Base-by-base conservation (phyloP, 2,113 vertebrate genomes). In the Calypte anna region DNA sequence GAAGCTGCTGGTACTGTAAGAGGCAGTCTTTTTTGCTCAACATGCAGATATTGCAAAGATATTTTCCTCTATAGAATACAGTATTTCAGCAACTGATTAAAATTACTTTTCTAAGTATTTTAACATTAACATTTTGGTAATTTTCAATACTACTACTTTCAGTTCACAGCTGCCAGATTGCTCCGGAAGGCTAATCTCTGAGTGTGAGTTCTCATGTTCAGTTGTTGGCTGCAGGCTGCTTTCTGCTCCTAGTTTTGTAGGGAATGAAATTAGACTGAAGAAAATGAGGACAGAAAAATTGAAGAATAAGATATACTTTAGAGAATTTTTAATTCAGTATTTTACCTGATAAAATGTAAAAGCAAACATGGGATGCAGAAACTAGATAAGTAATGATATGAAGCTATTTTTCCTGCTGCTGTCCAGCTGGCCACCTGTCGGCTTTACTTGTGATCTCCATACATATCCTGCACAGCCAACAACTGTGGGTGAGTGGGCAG, bases 191-290 rank as follows among this genome's bases (percentile, higher is more conserved):
- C 17, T 66, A 28, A 68, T 51, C 46, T 27, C 58, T 67, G 54
- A 61, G 50, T 67, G 43, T 13, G 87, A 95, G 61, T 75, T 84
- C 77, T 76, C 69, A 74, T 0, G 1, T 73, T 94, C 33, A 63
- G 33, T 14, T 88, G 31, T 33, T 92, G 86, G 80, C 80, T 95
- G 83, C 77, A 88, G 81, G 64, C 73, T 91, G 31, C 58, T 86
- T 90, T 91, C 36, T 68, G 38, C 72, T 93, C 43, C 58, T 68
- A 38, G 53, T 30, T 92, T 28, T 3, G 3, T 27, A 62, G 66
- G 82, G 74, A 87, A 76, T 76, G 43, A 93, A 82, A 87, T 75
- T 20, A 24, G 10, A 70, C 30, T 83, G 40, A 54, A 62, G 86
- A 82, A 90, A 91, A 92, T 0, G 9, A 78, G 69, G 61, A 51